Base-by-base conservation (phyloP, 2,797 vertebrate species). In the Aplochiton taeniatus region DNA sequence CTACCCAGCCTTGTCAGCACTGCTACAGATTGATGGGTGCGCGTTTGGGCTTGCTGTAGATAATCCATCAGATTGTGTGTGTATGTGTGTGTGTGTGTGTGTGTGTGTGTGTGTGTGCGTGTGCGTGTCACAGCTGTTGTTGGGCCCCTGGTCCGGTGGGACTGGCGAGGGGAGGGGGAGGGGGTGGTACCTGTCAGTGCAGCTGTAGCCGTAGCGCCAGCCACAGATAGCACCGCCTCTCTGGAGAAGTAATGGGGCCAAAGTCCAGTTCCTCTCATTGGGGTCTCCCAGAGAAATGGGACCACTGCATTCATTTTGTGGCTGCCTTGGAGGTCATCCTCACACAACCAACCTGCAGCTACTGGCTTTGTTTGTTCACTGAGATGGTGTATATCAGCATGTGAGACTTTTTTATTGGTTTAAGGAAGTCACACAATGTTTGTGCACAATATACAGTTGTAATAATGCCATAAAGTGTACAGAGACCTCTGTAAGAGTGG, bases 21-120 rank as follows among this genome's bases (percentile, higher is more conserved):
- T 57, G 82, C 78, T 73, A 72, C 78, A 74, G 78, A 80, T 76
- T 83, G 84, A 87, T 76, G 77, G 81, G 70, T 60, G 73, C 75
- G 80, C 86, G 85, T 67, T 80, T 66, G 75, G 79, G 63, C 60
- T 79, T 61, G 68, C 14, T 59, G 71, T 60, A 74, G 83, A 82
- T 87, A 78, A 82, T 75, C 74, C 61, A 61, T 81, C 76, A 75
- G 70, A 50, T 51, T 19, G 59, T 46, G 8, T 12, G 49, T 65
- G 63, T 41, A 43, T 80, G 45, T 70, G 51, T 67, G 31, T 56
- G 71, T 73, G 66, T 68, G 18, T 59, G 55, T 71, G 61, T 61
- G 65, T 52, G 44, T 63, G 63, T 61, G 72, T 68, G 51, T 53
- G 60, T 45, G 60, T 63, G 13, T 60, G 47, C 41, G n/a, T 50